A percentile compares a stretch with the other conserved stretches of the same genome.
These are phyloP conservation scores for Volucella bombylans DNA, from an alignment of 2,888 invertebrate species.

Conservation along the genomic window DNA sequence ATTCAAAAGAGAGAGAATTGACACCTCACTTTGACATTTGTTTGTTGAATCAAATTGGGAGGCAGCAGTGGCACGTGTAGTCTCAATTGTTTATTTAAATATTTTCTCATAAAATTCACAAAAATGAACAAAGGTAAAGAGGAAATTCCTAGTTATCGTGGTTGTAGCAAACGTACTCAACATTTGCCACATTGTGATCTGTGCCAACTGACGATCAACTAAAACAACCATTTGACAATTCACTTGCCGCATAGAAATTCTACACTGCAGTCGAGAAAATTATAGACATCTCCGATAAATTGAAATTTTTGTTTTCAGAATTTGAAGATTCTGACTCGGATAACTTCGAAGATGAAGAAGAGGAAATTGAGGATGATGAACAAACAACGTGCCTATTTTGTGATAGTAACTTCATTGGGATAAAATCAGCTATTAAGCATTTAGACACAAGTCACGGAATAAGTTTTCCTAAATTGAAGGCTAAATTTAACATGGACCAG, in stretches of 20 bases:
- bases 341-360: slow-evolving; percentile 84
- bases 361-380: slow-evolving; percentile 80
- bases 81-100: slow-evolving; percentile 34
- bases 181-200: no score
- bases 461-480: slow-evolving; percentile 86
- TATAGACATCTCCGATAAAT: background rate
- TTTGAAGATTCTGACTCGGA: slow-evolving; percentile 76
- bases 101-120: background rate
- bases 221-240: background rate
- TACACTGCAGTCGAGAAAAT: slow-evolving; percentile 9
- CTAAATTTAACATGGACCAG: slow-evolving; percentile 89
- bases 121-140: slow-evolving; percentile 57
- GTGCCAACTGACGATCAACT: background rate
- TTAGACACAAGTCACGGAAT: slow-evolving; percentile 87
- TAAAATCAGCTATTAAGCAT: slow-evolving; percentile 87
- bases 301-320: slow-evolving; percentile 18
- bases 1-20: background rate
- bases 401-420: slow-evolving; percentile 84
- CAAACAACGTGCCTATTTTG: slow-evolving; percentile 88
- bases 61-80: slow-evolving; percentile 36
- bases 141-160: background rate
- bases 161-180: background rate
- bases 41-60: background rate
- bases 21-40: slow-evolving; percentile 17
- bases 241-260: background rate